Evolutionary conservation across 1,140 invertebrate species (phyloP).

Genomic region (Anthonomus grandis): DNA sequence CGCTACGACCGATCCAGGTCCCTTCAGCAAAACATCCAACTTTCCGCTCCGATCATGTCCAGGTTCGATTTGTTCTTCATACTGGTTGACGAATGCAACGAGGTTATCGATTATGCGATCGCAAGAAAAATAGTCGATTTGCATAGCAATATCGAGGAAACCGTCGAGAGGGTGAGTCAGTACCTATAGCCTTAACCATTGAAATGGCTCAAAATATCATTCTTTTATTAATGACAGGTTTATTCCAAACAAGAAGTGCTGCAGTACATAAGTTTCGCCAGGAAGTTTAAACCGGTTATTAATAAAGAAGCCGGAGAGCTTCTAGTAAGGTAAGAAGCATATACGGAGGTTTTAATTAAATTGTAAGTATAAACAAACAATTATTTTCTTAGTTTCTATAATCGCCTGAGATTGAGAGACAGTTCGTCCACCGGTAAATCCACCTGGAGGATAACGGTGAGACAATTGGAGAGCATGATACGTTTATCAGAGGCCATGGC

Average conservation of each 20-base stretch:
- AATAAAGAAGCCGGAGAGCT: conserved; percentile 77
- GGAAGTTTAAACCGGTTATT: conserved; percentile 93
- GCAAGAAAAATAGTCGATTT: conserved; percentile 94
- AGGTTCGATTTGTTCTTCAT: conserved; percentile 99
- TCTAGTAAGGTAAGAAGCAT: conserved; percentile 62
- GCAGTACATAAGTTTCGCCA: conserved; percentile 93
- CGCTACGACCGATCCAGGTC: conserved; percentile 94
- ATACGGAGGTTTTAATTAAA: not conserved
- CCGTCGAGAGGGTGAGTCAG: conserved; percentile 57
- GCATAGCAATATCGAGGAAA: conserved; percentile 76
- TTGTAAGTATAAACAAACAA: not conserved
- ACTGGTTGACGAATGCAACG: conserved; percentile 92
- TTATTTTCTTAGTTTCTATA: conserved; percentile 64
- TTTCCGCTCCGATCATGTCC: conserved; percentile 98
- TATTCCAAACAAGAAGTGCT: conserved; percentile 87
- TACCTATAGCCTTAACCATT: not conserved
- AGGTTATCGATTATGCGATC: conserved; percentile 93
- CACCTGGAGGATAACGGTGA: conserved; percentile 95
- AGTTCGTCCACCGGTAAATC: conserved; percentile 66
- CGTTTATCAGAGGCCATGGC: conserved; percentile 95
- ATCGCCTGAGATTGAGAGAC: conserved; percentile 80
- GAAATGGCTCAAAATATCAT: not conserved
- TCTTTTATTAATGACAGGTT: conserved; percentile 49
- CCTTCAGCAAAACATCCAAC: conserved; percentile 89
- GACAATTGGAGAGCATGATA: conserved; percentile 98